phyloP scores from a whole-genome alignment of 2,113 vertebrate genomes.

The Paramormyrops kingsleyae region DNA sequence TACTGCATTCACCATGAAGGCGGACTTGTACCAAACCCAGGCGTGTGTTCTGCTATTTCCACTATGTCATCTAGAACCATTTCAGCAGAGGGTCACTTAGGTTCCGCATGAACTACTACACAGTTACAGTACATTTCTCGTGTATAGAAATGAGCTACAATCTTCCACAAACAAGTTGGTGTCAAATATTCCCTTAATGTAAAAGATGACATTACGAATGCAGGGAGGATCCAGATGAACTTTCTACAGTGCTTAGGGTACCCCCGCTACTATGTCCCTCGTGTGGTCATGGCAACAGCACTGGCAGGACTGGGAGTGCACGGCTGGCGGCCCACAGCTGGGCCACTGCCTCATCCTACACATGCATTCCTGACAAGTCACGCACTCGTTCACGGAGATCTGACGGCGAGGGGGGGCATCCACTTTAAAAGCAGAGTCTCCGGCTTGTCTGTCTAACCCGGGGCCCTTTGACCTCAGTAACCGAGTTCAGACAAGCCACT shows the following conservation, averaged over 20 bases:
- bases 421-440: not conserved
- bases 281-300: not conserved
- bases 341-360: conserved; percentile 17
- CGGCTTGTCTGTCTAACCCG: not conserved
- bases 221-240: not conserved
- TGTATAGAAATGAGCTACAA: not conserved
- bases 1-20: not conserved
- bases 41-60: not conserved
- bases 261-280: not conserved
- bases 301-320: not conserved
- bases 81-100: not conserved
- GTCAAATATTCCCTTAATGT: not conserved
- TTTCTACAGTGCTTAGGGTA: not conserved
- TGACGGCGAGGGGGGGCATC: not conserved
- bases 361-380: conserved; percentile 28
- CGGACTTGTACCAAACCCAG: not conserved
- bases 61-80: not conserved
- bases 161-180: not conserved
- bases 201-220: not conserved
- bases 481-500: not conserved
- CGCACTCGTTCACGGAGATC: conserved; percentile 11
- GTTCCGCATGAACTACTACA: not conserved
- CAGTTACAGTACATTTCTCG: not conserved
- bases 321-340: not conserved
- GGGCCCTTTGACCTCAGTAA: conserved; percentile 8